Conservation (phyloP, 2,888 invertebrate genomes). For the Graphium colonna region DNA sequence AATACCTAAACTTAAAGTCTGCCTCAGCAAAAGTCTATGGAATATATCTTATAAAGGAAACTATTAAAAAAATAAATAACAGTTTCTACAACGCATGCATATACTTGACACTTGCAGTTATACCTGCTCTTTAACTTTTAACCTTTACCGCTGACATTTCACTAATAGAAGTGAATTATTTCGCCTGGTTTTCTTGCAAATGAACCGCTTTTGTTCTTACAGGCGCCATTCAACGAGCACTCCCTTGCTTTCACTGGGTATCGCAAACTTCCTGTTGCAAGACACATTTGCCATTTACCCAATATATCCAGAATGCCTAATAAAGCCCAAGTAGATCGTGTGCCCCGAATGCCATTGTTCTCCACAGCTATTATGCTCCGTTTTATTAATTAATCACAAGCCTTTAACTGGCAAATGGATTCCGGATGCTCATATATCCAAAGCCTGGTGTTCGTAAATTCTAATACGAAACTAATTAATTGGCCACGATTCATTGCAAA, state of each 20-base stretch:
- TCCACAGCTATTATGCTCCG: conserved; percentile 37
- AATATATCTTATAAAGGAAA: no score
- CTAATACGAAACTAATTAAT: not conserved
- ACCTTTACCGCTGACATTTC: conserved; percentile 74
- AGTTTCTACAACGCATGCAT: no score
- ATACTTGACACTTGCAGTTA: no score
- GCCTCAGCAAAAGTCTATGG: no score
- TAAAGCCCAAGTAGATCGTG: conserved; percentile 55
- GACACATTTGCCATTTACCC: conserved; percentile 64
- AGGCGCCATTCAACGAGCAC: conserved; percentile 54
- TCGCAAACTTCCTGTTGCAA: conserved; percentile 61
- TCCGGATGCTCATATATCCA: not conserved
- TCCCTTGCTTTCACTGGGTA: conserved; percentile 65
- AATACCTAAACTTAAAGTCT: no score
- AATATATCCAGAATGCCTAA: conserved; percentile 53
- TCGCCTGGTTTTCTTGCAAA: conserved; percentile 63
- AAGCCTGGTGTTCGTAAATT: not conserved
- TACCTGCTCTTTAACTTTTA: conserved; percentile 50
- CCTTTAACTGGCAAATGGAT: conserved; percentile 14
- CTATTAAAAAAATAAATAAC: not conserved
- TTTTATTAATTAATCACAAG: conserved; percentile 46
- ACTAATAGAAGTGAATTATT: conserved; percentile 65
- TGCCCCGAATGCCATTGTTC: conserved; percentile 53
- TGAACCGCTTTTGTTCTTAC: conserved; percentile 68
- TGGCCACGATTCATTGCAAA: not conserved